phyloP scores from a whole-genome alignment of 1,140 invertebrate genomes.

The Drosophila murphyi region DNA sequence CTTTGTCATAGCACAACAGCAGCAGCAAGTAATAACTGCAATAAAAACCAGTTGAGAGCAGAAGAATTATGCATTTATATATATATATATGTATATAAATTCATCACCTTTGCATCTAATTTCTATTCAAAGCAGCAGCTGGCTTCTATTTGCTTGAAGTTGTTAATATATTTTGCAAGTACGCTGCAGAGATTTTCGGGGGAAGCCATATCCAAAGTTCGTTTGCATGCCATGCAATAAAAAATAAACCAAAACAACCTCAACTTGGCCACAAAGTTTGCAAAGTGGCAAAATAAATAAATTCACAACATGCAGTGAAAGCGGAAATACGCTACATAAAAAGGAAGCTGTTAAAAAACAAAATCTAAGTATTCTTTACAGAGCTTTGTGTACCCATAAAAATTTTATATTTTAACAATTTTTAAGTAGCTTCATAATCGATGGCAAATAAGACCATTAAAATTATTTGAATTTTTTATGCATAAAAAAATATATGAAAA shows the following conservation, averaged over 20 bases:
- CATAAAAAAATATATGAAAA: no score
- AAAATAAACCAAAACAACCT: neutral
- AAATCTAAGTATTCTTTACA: neutral
- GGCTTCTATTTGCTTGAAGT: slow-evolving; percentile 23
- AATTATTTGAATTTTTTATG: no score
- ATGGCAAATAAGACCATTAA: no score
- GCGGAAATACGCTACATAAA: slow-evolving; percentile 1
- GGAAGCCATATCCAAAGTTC: neutral
- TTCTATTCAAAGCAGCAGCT: slow-evolving; percentile 13
- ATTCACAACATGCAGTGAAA: neutral
- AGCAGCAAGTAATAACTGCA: slow-evolving; percentile 15
- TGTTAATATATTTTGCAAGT: slow-evolving; percentile 48
- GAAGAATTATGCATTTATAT: neutral
- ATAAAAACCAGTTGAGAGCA: slow-evolving; percentile 31
- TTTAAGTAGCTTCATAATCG: no score
- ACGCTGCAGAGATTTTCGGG: slow-evolving; percentile 12
- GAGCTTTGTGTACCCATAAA: neutral
- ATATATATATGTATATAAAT: slow-evolving; percentile 3
- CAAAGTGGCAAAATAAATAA: slow-evolving; percentile 10
- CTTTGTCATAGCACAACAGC: slow-evolving; percentile 33
- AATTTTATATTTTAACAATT: neutral
- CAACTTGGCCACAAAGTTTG: slow-evolving; percentile 22
- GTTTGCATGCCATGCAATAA: neutral
- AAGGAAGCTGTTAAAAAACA: neutral
- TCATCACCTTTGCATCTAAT: slow-evolving; percentile 8